These are phyloP conservation scores for Triplophysa rosa DNA, from an alignment of 2,113 vertebrate genomes.

Conservation along the genomic window DNA sequence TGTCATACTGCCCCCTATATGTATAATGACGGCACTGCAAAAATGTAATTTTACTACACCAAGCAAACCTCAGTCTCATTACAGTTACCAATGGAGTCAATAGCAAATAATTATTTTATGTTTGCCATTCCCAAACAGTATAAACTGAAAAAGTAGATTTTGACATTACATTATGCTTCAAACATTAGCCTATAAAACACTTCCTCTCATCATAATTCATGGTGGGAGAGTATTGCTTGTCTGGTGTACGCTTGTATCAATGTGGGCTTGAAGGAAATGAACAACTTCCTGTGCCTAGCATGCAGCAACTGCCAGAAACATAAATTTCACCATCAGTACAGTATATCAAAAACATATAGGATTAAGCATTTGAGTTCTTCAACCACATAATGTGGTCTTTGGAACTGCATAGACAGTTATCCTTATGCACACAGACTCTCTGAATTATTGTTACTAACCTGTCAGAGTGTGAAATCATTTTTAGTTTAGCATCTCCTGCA, in stretches of 20 bases:
- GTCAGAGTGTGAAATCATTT: too few relatives aligned
- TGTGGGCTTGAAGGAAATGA: conserved; percentile 12
- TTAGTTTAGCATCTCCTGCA: too few relatives aligned
- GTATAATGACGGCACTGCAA: background rate
- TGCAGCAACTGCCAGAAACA: background rate
- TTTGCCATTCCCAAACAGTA: background rate
- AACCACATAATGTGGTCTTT: too few relatives aligned
- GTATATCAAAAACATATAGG: background rate
- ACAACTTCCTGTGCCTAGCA: conserved; percentile 7
- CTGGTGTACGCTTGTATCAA: background rate
- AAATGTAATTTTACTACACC: too few relatives aligned
- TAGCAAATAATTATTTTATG: background rate
- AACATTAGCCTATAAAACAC: background rate
- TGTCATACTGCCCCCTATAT: background rate
- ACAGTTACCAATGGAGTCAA: background rate
- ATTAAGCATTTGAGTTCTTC: background rate
- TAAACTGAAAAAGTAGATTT: background rate
- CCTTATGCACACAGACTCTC: too few relatives aligned
- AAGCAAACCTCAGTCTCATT: too few relatives aligned
- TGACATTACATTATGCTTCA: background rate
- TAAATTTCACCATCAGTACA: too few relatives aligned
- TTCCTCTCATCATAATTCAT: background rate
- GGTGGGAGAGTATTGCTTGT: background rate
- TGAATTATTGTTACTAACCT: too few relatives aligned
- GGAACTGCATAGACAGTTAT: too few relatives aligned